phyloP scores from a whole-genome alignment of 2,797 vertebrate species.

The Rhinichthys osculus region DNA sequence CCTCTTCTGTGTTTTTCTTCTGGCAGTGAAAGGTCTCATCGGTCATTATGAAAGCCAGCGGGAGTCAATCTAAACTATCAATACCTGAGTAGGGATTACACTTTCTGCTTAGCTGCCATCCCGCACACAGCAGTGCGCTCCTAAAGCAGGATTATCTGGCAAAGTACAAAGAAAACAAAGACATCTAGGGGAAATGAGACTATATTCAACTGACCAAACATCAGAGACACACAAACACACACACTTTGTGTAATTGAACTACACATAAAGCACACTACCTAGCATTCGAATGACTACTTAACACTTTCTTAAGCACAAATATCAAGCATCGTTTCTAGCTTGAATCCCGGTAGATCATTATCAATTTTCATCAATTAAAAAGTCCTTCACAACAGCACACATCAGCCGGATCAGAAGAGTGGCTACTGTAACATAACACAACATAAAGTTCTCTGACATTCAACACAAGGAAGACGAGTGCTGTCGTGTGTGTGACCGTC shows the following conservation, averaged over 20 bases:
- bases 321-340: neutral
- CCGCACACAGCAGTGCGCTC: conserved; percentile 9
- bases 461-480: neutral
- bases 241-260: neutral
- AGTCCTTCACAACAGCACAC: neutral
- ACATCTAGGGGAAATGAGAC: conserved; percentile 22
- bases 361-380: neutral
- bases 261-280: neutral
- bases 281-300: neutral
- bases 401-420: neutral
- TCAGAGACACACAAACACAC: neutral
- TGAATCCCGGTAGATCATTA: neutral
- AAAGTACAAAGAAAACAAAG: conserved; percentile 26
- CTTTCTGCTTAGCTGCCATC: conserved; percentile 25
- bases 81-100: conserved; percentile 76
- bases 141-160: conserved; percentile 41
- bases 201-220: conserved; percentile 4
- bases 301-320: conserved; percentile 7
- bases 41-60: conserved; percentile 36
- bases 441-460: neutral
- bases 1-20: neutral
- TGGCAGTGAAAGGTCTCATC: conserved; percentile 32
- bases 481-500: conserved; percentile 5
- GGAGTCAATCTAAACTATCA: conserved; percentile 82
- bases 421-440: neutral